Conservation (phyloP, 2,113 vertebrate genomes). For the Megaleporinus macrocephalus region DNA sequence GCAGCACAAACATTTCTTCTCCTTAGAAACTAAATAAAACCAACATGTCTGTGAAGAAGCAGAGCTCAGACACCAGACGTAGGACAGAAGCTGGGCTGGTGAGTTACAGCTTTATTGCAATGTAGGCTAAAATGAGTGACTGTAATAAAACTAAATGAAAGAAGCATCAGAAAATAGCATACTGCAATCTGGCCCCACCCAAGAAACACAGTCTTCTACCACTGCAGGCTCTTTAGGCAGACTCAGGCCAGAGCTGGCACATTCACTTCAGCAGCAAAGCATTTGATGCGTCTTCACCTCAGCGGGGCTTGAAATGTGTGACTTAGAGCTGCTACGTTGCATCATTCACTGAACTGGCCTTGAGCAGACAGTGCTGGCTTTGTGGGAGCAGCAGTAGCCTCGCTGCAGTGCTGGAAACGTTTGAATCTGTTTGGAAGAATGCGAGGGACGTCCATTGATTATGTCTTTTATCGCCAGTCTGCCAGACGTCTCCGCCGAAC, state of each 20-base stretch:
- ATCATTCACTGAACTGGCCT: background rate
- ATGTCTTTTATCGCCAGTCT: background rate
- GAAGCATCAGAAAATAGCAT: no score
- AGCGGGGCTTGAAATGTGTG: background rate
- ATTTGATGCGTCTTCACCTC: background rate
- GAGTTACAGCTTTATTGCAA: no score
- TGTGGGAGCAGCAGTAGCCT: background rate
- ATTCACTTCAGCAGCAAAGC: background rate
- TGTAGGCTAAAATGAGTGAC: no score
- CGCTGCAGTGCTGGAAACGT: background rate
- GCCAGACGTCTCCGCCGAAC: background rate
- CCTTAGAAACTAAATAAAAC: no score
- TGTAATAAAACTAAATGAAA: no score
- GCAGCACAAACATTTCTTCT: no score
- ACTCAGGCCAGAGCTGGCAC: background rate
- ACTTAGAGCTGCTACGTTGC: background rate
- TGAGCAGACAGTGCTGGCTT: background rate
- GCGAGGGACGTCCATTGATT: background rate
- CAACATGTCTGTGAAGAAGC: no score
- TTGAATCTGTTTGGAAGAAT: background rate
- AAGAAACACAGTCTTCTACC: background rate
- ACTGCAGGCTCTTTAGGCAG: background rate
- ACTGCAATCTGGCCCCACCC: background rate
- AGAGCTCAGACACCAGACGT: no score
- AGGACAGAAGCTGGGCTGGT: no score